Base-by-base conservation (phyloP, 2,797 vertebrate species). In the Brachyrhaphis roseni region DNA sequence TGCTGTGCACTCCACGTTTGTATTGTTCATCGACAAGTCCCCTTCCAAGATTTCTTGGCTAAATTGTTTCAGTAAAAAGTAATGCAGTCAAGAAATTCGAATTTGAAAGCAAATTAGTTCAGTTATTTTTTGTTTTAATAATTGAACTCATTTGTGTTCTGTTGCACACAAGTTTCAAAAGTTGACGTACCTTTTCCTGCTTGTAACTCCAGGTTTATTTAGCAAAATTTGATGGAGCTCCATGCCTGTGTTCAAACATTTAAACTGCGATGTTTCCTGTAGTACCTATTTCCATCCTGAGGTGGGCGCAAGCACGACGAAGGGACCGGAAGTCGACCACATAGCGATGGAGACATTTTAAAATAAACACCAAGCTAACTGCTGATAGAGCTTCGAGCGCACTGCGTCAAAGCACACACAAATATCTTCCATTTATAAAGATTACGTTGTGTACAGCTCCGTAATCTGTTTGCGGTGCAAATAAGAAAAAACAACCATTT, bases 301-400 rank as follows among this genome's bases (percentile, higher is more conserved):
- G 23, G 79, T 47, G 73, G 80, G 78, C 79, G 84, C 36, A 7
- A 10, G 15, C 18, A 0, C 0, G 12, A 10, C 31, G 10, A n/a
- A 16, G 1, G 43, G 1, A 18, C 83, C 91, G 95, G 95, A 96
- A 95, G 81, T 95, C 92, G 84, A 93, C 92, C 87, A 86, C 16
- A 39, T 75, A 89, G 72, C 89, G 91, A 93, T 91, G 91, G 90
- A 93, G 96, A 96, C 96, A 96, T 96, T 96, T 96, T 96, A 95
- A 95, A 95, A 93, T 91, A 95, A 92, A 93, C 85, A 93, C 83
- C 87, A 83, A 82, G 92, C 91, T 93, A 93, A 79, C 82, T 23
- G 90, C 85, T 90, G 86, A 89, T 51, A 26, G 91, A 86, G 82
- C 75, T 87, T 83, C 80, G 76, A 94, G 82, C 85, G 55, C 78